A percentile compares a stretch with the other conserved stretches of the same genome.
Conservation (phyloP, 2,113 vertebrate species). For the Sylvia atricapilla region DNA sequence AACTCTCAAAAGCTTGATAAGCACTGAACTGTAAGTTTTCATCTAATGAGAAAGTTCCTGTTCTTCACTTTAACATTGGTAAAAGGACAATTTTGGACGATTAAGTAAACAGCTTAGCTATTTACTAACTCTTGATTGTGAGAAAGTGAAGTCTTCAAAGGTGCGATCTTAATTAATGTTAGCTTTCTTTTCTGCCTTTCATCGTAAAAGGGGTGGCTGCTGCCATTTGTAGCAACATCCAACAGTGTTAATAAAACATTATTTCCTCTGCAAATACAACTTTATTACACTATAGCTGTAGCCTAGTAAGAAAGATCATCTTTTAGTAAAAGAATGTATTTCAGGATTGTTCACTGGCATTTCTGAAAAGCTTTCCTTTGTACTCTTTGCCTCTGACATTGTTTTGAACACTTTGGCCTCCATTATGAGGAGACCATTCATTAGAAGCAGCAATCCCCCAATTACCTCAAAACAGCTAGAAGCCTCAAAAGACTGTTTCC, state of each 20-base stretch:
- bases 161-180: conserved; percentile 45
- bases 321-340: background rate
- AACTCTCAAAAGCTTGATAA: conserved; percentile 56
- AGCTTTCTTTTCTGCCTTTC: background rate
- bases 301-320: background rate
- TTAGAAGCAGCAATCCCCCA: background rate
- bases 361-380: background rate
- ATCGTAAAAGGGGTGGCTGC: background rate
- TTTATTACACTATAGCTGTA: background rate
- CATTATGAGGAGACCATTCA: background rate
- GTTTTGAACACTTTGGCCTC: conserved; percentile 43
- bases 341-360: background rate
- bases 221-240: background rate
- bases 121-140: conserved; percentile 36
- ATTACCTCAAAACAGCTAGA: background rate
- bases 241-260: background rate
- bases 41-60: background rate
- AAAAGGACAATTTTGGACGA: conserved; percentile 21
- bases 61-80: background rate
- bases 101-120: background rate
- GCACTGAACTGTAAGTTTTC: conserved; percentile 47
- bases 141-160: conserved; percentile 42
- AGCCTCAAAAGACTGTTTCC: conserved; percentile 29
- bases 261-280: background rate
- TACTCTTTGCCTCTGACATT: background rate